Percentiles rank a stretch among this genome's conserved stretches.
These are phyloP conservation scores for Pachypeltis micranthus DNA, from an alignment of 1,140 invertebrate genomes.

Conservation along the genomic window DNA sequence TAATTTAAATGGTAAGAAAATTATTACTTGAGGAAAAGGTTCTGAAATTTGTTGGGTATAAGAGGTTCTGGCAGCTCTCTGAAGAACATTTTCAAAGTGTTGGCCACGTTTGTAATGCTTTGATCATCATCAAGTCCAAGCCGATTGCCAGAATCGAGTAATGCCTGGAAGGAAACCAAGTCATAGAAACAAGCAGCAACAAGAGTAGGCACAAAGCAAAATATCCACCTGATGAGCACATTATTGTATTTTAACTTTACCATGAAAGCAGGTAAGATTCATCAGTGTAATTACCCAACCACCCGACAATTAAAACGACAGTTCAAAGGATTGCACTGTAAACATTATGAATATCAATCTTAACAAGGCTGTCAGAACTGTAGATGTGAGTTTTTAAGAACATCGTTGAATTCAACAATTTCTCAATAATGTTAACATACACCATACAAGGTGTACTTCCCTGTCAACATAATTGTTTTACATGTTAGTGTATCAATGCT, in stretches of 20 bases:
- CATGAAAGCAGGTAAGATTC: not conserved
- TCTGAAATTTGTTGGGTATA: conserved; percentile 55
- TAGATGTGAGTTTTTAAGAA: no score
- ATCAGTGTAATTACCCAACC: no score
- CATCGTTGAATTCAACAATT: no score
- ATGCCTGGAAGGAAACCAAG: conserved; percentile 36
- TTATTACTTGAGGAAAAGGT: conserved; percentile 52
- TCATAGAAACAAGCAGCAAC: conserved; percentile 20
- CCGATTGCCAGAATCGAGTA: conserved; percentile 48
- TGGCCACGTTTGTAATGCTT: conserved; percentile 68
- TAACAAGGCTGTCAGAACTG: no score
- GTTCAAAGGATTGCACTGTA: no score
- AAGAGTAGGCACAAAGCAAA: not conserved
- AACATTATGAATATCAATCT: no score
- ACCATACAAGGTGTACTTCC: no score
- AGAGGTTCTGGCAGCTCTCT: conserved; percentile 69
- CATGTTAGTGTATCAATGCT: no score
- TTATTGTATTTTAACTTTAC: not conserved
- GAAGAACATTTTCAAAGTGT: conserved; percentile 69
- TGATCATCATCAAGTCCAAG: conserved; percentile 44
- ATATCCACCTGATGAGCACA: not conserved
- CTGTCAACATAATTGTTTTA: no score
- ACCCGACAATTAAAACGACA: no score
- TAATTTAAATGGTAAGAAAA: no score
- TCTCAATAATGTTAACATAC: no score